Evolutionary conservation across 2,888 invertebrate genomes (phyloP), one percentile per base, ranked within the genome.

Genomic region (Heliconius ethilla): DNA sequence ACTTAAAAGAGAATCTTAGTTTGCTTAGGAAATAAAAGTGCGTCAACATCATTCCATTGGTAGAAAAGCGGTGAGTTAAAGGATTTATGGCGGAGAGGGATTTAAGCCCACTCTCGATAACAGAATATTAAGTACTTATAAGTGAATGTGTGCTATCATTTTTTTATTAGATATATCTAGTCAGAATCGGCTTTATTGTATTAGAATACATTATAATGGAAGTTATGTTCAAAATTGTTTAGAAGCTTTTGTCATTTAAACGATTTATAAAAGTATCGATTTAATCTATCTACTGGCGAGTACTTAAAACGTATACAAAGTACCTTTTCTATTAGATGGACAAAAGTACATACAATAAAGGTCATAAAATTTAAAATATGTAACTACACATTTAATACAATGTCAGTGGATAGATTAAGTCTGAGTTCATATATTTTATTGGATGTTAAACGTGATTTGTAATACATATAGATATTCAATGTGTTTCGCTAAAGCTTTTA

Each of bases 71-170:
- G 95, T 95, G 95, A 94, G 95, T 93, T 93, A 86, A 90, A 88
- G 91, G 92, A 93, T 91, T 91, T 93, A 89, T 95, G 95, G 94
- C 94, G 95, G 93, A 91, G 95, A 95, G 95, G 95, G 95, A 95
- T 94, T 91, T 87, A 89, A 86, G 93, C 93, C 93, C 94, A 90
- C 90, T 92, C 91, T 87, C 87, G 85, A 88, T 88, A 87, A 84
- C 79, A 79, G 78, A 82, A 89, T 87, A 90, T 86, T 83, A 91
- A 91, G 88, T 69, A 69, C 84, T 84, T 82, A 76, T 91, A 92
- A 92, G 89, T 92, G 87, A 91, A 91, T 93, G 92, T 93, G 91
- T 93, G 93, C 92, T 51, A 91, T 90, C 93, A 91, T 92, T 88
- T 89, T 87, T 90, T 88, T 87, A 85, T 92, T 92, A 91, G 89